phyloP scores from a whole-genome alignment of 2,888 invertebrate genomes.

The Dasypogon diadema region DNA sequence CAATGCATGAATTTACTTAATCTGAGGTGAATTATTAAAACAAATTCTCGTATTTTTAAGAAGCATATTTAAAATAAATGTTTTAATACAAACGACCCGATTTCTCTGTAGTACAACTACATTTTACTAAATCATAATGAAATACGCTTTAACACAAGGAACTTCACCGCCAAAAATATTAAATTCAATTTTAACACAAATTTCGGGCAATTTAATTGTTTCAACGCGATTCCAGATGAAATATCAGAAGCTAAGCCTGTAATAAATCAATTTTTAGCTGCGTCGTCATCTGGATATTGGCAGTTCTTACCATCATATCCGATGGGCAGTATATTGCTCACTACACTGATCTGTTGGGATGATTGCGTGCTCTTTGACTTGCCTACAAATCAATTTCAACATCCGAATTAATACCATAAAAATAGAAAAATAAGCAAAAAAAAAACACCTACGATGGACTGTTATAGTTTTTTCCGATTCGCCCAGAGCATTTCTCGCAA shows the following conservation, averaged over 20 bases:
- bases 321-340: conserved; percentile 15
- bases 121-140: conserved; percentile 27
- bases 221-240: conserved; percentile 5
- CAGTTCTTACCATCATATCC: conserved; percentile 17
- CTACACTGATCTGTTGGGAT: conserved; percentile 22
- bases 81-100: conserved; percentile 10
- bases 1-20: too few relatives aligned
- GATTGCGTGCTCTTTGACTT: neutral
- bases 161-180: neutral
- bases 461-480: conserved; percentile 69
- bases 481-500: conserved; percentile 84
- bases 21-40: too few relatives aligned
- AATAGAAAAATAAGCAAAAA: neutral
- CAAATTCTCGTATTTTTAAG: too few relatives aligned
- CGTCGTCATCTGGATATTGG: neutral
- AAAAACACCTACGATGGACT: conserved; percentile 55
- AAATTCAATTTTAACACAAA: neutral
- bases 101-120: neutral
- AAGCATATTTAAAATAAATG: conserved; percentile 30
- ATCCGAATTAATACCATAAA: too few relatives aligned
- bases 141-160: neutral
- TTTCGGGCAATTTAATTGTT: neutral
- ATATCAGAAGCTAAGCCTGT: conserved; percentile 1
- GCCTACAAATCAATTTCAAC: neutral
- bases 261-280: neutral